Evolutionary conservation across 1,140 invertebrate genomes (phyloP).

Genomic region (Solen grandis): DNA sequence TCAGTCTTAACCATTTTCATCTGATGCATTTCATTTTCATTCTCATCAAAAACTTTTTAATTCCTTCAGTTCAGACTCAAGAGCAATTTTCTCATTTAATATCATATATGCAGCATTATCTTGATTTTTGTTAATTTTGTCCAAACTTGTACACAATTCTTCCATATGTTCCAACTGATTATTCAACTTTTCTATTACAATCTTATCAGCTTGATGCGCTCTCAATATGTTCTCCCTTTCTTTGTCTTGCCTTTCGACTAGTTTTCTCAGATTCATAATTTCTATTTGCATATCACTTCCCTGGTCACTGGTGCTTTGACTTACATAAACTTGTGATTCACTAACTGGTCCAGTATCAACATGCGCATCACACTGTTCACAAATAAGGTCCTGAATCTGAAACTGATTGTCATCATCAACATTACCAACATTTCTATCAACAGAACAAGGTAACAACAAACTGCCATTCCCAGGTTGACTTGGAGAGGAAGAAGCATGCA

Average conservation of each 20-base stretch:
- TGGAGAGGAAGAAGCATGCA: slow-evolving; percentile 55
- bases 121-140: background rate
- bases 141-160: background rate
- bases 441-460: slow-evolving; percentile 17
- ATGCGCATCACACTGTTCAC: too few species aligned
- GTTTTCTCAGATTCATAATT: background rate
- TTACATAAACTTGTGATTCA: background rate
- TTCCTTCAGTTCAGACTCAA: too few species aligned
- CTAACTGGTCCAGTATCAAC: background rate
- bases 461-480: slow-evolving; percentile 27
- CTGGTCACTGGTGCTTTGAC: background rate
- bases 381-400: too few species aligned
- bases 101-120: background rate
- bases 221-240: too few species aligned
- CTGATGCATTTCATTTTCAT: slow-evolving; percentile 23
- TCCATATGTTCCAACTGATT: background rate
- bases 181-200: too few species aligned
- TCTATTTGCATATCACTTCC: background rate
- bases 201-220: too few species aligned
- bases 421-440: slow-evolving; percentile 42
- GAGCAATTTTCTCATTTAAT: background rate
- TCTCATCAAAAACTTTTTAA: too few species aligned
- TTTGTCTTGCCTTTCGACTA: too few species aligned
- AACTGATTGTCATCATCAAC: slow-evolving; percentile 21
- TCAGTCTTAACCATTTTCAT: slow-evolving; percentile 33